phyloP scores from a whole-genome alignment of 2,113 vertebrate genomes.

The Indicator indicator region DNA sequence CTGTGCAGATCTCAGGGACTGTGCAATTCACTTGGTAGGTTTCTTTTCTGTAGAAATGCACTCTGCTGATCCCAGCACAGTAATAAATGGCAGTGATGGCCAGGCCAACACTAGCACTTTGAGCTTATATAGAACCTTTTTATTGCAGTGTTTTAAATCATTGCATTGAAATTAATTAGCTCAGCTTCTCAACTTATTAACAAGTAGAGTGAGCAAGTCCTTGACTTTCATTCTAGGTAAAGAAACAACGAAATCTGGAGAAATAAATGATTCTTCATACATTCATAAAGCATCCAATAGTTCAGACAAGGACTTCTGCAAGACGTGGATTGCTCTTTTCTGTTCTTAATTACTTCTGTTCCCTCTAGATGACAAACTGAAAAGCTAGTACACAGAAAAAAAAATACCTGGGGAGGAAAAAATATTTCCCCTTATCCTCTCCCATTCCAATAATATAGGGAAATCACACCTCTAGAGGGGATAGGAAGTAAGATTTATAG shows the following conservation, averaged over 20 bases:
- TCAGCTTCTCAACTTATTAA: not conserved
- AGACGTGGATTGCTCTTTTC: not conserved
- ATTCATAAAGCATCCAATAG: not conserved
- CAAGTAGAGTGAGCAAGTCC: not conserved
- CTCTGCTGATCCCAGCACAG: not conserved
- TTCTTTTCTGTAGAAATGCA: not conserved
- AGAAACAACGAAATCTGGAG: not conserved
- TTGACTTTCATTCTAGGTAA: not conserved
- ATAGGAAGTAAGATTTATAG: conserved; percentile 50
- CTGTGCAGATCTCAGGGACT: not conserved
- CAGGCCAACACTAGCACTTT: not conserved
- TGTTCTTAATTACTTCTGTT: not conserved
- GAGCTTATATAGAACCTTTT: not conserved
- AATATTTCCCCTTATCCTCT: not conserved
- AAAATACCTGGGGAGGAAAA: not conserved
- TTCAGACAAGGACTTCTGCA: not conserved
- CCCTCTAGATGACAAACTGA: not conserved
- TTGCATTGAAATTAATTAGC: not conserved
- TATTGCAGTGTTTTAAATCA: not conserved
- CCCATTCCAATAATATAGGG: not conserved
- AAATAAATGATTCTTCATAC: not conserved
- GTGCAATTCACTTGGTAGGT: not conserved
- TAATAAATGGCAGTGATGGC: not conserved
- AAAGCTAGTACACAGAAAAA: not conserved
- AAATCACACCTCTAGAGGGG: conserved; percentile 23